These are phyloP conservation scores for Tenthredo amoena DNA, from an alignment of 2,888 invertebrate species.

Conservation along the genomic window DNA sequence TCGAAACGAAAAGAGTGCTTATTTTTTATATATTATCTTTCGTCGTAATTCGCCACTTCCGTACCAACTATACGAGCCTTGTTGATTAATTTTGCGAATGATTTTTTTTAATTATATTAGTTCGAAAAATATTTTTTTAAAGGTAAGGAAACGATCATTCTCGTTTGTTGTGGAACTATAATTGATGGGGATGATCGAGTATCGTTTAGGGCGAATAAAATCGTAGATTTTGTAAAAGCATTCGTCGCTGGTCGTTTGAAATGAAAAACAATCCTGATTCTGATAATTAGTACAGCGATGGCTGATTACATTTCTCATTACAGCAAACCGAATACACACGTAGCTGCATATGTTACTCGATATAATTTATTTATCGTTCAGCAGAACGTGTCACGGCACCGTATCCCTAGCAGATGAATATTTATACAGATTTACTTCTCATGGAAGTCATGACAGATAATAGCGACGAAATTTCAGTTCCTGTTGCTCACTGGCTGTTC, in stretches of 20 bases:
- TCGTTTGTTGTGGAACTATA: background rate
- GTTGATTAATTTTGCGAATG: background rate
- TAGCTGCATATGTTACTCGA: background rate
- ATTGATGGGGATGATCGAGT: background rate
- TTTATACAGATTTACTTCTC: conserved; percentile 27
- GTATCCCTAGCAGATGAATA: conserved; percentile 27
- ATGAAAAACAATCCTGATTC: background rate
- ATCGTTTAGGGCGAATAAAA: background rate
- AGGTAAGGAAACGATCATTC: background rate
- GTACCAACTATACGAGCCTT: background rate
- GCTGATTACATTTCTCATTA: background rate
- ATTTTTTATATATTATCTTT: background rate
- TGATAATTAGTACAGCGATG: background rate
- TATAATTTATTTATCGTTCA: conserved; percentile 12
- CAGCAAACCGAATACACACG: background rate
- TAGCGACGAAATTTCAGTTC: conserved; percentile 26
- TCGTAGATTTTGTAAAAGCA: background rate
- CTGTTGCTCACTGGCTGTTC: background rate
- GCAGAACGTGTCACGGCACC: conserved; percentile 2
- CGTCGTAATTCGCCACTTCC: background rate
- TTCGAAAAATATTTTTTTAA: background rate
- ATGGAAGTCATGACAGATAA: conserved; percentile 28
- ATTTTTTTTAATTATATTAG: background rate
- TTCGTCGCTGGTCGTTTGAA: too few relatives aligned
- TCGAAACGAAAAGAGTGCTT: background rate